These are phyloP conservation scores for Pseudopodoces humilis DNA, from an alignment of 2,113 vertebrate genomes.

Conservation along the genomic window DNA sequence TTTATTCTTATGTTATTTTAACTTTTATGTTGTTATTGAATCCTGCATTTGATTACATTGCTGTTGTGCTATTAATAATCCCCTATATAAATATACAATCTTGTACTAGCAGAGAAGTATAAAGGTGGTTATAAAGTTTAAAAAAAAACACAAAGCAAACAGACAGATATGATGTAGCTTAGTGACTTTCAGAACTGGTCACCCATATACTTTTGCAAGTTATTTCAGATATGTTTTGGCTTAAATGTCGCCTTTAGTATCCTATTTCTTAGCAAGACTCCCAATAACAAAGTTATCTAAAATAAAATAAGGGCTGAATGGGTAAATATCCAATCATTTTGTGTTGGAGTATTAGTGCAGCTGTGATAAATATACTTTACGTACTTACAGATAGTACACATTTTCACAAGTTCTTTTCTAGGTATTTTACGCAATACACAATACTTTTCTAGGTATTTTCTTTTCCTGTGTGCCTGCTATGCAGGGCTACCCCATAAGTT, in stretches of 20 bases:
- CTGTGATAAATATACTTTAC: neutral
- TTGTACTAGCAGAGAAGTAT: neutral
- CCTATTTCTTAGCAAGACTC: neutral
- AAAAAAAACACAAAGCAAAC: neutral
- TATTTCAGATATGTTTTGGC: neutral
- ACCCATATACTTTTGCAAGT: neutral
- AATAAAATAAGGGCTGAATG: neutral
- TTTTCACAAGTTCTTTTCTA: neutral
- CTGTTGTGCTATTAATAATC: slow-evolving; percentile 19
- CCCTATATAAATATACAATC: slow-evolving; percentile 18
- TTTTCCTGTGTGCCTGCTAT: neutral
- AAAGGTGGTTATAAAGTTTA: neutral
- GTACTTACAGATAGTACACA: neutral
- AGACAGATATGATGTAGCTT: neutral
- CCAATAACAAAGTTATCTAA: neutral
- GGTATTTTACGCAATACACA: neutral
- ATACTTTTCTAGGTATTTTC: neutral
- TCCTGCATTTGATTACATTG: slow-evolving; percentile 31
- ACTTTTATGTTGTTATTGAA: slow-evolving; percentile 39
- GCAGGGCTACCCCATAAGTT: neutral
- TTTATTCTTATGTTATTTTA: slow-evolving; percentile 25
- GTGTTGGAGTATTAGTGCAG: neutral
- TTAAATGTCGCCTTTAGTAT: neutral
- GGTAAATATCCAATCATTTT: neutral
- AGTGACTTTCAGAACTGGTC: neutral